Evolutionary conservation across 2,888 invertebrate species (phyloP).

Genomic region (Timema cristinae): DNA sequence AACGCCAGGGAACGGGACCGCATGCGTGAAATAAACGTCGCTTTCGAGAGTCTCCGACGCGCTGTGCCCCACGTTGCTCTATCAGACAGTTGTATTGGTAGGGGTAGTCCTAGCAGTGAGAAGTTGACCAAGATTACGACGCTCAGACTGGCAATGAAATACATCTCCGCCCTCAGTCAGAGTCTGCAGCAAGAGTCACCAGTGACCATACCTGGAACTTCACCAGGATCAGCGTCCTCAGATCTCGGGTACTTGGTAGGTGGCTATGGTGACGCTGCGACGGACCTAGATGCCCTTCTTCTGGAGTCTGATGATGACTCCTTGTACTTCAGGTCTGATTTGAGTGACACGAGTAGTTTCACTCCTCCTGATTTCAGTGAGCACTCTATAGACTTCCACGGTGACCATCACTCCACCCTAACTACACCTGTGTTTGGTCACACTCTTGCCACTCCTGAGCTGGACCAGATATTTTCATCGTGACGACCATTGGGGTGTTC

Average conservation of each 20-base stretch:
- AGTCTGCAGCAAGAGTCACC: slow-evolving; percentile 46
- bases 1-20: slow-evolving; percentile 82
- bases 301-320: slow-evolving; percentile 60
- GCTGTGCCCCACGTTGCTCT: slow-evolving; percentile 60
- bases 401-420: slow-evolving; percentile 40
- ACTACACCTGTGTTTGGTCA: slow-evolving; percentile 46
- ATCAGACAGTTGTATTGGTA: slow-evolving; percentile 12
- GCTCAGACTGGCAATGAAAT: slow-evolving; percentile 79
- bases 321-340: slow-evolving; percentile 38
- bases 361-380: slow-evolving; percentile 42
- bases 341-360: slow-evolving; percentile 31
- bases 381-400: slow-evolving; percentile 8
- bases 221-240: slow-evolving; percentile 39
- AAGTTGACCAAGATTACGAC: slow-evolving; percentile 89
- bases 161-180: slow-evolving; percentile 73
- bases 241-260: slow-evolving; percentile 42
- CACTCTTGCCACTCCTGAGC: slow-evolving; percentile 22
- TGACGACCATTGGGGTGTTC: too few species aligned
- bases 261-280: slow-evolving; percentile 22
- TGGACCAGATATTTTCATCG: slow-evolving; percentile 16
- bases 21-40: slow-evolving; percentile 87
- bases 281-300: slow-evolving; percentile 41
- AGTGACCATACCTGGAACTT: not conserved
- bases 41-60: slow-evolving; percentile 75
- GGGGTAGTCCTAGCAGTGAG: slow-evolving; percentile 51